Percentiles rank a stretch among this genome's conserved stretches.
These are phyloP conservation scores for Allolobophora icterica DNA, from an alignment of 2,888 invertebrate genomes.

Conservation along the genomic window DNA sequence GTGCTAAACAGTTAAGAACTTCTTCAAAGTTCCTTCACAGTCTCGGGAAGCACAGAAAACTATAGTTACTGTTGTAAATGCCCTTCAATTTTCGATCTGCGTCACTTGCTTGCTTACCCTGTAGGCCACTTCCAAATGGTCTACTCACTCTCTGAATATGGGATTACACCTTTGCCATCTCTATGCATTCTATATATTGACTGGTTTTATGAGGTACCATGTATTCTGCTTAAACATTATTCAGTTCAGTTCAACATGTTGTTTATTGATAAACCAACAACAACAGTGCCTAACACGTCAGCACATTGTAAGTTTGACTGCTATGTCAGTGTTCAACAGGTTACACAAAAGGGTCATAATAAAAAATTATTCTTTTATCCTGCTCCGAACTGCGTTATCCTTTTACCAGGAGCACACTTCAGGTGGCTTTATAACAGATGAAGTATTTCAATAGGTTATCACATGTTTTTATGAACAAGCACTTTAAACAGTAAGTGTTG, in stretches of 20 bases:
- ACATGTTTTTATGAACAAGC: too few relatives aligned
- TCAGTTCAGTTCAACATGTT: neutral
- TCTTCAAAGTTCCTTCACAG: neutral
- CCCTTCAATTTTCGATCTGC: neutral
- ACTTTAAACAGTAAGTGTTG: neutral
- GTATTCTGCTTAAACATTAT: too few relatives aligned
- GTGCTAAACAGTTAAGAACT: neutral
- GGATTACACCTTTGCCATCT: neutral
- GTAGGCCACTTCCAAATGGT: neutral
- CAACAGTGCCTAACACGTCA: neutral
- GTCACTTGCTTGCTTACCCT: neutral
- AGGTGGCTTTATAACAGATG: neutral
- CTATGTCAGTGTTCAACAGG: neutral
- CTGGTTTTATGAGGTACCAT: too few relatives aligned
- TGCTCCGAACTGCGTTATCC: neutral
- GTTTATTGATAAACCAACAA: neutral
- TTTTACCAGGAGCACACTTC: neutral
- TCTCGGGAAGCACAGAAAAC: neutral
- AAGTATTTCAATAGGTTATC: neutral
- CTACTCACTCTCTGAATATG: too few relatives aligned
- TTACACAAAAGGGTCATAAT: neutral
- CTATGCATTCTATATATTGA: too few relatives aligned
- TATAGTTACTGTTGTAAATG: neutral
- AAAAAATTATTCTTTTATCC: too few relatives aligned
- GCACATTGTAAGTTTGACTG: neutral